Evolutionary conservation across 2,888 invertebrate genomes (phyloP).

Genomic region (Gryllus longicercus): DNA sequence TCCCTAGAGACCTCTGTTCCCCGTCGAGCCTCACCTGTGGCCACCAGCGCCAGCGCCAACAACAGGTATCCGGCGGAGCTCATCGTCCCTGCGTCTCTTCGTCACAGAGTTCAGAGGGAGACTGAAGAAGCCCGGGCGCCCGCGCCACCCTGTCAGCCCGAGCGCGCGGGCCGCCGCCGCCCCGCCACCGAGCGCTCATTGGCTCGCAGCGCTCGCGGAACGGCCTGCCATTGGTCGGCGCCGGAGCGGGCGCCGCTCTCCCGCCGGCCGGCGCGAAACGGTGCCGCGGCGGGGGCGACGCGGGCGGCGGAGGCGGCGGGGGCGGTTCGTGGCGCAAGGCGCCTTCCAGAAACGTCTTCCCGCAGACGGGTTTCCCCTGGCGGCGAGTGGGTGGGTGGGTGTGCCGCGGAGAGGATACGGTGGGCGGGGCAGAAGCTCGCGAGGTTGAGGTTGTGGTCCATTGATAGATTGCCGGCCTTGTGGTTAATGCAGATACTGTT

Average conservation of each 20-base stretch:
- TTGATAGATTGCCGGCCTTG: too few relatives aligned
- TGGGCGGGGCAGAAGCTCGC: too few relatives aligned
- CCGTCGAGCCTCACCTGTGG: not conserved
- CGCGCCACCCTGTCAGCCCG: not conserved
- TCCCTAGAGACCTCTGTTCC: too few relatives aligned
- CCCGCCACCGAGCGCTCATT: not conserved
- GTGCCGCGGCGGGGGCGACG: not conserved
- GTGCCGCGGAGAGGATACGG: too few relatives aligned
- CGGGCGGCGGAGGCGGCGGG: not conserved
- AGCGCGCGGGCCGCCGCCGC: not conserved
- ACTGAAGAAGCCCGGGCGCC: not conserved
- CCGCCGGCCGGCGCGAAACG: not conserved
- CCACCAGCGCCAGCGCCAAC: slow-evolving; percentile 1
- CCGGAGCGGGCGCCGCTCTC: not conserved
- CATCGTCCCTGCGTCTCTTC: not conserved
- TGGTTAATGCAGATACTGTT: too few relatives aligned
- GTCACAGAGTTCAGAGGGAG: slow-evolving; percentile 8
- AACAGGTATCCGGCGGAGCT: not conserved
- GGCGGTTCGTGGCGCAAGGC: not conserved
- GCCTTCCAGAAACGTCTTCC: not conserved
- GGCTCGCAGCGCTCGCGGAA: not conserved
- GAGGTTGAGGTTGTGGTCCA: too few relatives aligned
- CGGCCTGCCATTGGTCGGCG: not conserved
- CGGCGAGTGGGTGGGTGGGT: too few relatives aligned
- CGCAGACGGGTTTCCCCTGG: too few relatives aligned